Conservation (phyloP, 2,113 vertebrate species). For the Tiliqua scincoides region DNA sequence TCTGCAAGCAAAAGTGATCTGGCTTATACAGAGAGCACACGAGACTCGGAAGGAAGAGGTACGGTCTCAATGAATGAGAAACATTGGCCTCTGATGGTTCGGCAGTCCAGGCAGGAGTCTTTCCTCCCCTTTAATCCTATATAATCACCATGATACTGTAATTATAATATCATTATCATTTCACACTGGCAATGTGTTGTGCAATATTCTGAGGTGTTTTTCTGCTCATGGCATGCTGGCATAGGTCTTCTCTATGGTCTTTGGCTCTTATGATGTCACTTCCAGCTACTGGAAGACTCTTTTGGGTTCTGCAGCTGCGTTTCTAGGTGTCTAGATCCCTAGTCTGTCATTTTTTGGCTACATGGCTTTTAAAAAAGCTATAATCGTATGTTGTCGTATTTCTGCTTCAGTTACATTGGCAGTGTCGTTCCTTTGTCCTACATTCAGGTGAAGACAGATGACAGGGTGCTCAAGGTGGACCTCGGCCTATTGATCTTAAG, state of each 20-base stretch:
- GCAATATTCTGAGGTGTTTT: neutral
- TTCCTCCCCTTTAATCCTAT: neutral
- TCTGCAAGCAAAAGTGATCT: constrained; percentile 91
- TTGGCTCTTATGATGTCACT: no score
- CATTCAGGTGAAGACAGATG: constrained; percentile 85
- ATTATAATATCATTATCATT: neutral
- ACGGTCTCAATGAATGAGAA: constrained; percentile 16
- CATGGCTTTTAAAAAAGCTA: neutral
- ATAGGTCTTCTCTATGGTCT: no score
- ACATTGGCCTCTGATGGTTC: neutral
- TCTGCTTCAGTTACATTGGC: neutral
- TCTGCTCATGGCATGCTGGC: no score
- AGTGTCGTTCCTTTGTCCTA: neutral
- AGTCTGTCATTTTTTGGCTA: no score
- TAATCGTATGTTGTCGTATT: no score
- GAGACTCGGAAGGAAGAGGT: constrained; percentile 87
- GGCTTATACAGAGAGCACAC: constrained; percentile 84
- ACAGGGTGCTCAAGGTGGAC: constrained; percentile 86
- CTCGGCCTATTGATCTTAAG: constrained; percentile 90
- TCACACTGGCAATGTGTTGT: neutral
- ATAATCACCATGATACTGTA: neutral
- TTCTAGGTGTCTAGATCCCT: no score
- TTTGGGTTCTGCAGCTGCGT: no score
- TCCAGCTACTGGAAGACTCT: no score
- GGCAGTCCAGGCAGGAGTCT: neutral